Evolutionary conservation across 2,113 vertebrate species (phyloP).

Genomic region (Zosterops hypoxanthus): DNA sequence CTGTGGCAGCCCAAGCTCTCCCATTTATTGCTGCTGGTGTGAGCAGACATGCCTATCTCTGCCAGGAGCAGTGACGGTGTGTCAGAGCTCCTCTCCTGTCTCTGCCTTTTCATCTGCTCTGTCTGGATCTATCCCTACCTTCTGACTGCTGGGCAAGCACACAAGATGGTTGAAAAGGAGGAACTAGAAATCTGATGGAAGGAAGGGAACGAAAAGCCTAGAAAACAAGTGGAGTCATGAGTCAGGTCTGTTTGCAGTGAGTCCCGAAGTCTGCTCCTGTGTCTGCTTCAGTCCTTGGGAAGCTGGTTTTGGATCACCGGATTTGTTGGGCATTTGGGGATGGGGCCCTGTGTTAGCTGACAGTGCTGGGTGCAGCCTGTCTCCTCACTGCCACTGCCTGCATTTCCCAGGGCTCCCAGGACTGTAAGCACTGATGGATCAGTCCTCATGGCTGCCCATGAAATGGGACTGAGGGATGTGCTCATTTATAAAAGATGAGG

Average conservation of each 20-base stretch:
- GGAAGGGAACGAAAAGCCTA: not conserved
- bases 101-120: not conserved
- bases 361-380: not conserved
- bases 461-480: not conserved
- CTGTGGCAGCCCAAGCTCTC: not conserved
- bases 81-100: not conserved
- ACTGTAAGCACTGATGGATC: not conserved
- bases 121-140: not conserved
- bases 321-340: not conserved
- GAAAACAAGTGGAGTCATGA: not conserved
- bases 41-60: not conserved
- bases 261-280: not conserved
- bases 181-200: not conserved
- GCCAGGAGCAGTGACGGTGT: not conserved
- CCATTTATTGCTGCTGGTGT: not conserved
- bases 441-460: rapidly evolving
- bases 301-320: not conserved
- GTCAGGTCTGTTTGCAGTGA: not conserved
- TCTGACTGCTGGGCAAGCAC: not conserved
- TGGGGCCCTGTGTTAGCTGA: not conserved
- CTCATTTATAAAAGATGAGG: not conserved
- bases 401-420: not conserved
- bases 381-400: not conserved
- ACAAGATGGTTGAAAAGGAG: not conserved
- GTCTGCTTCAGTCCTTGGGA: rapidly evolving